Evolutionary conservation across 2,113 vertebrate genomes (phyloP), one percentile per base, ranked within the genome.

Genomic region (Brachirus orientalis): DNA sequence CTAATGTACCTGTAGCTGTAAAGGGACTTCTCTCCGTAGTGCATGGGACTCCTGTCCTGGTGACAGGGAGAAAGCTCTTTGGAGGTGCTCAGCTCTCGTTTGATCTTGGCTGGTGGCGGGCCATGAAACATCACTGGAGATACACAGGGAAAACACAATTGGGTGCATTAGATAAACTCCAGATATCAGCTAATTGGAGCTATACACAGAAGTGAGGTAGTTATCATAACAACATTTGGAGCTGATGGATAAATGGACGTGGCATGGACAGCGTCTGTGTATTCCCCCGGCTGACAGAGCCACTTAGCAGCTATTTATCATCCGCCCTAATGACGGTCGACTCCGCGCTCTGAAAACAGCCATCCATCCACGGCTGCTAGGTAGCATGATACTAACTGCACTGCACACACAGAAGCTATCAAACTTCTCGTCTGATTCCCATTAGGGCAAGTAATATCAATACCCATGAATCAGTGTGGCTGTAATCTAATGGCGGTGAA

Each of bases 11-110:
- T 98, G 94, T 97, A 97, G 92, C 95, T 98, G 95, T 97, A 98
- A 95, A 98, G 97, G 97, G 97, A 98, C 96, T 98, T 99, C 92
- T 99, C 97, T 93, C 94, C 94, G 36, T 96, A 98, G 88, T 90
- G 92, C 83, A 94, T 93, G 28, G 96, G 93, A 89, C 93, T 94
- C 91, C 95, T 92, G 85, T 97, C 94, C 2, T 95, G 96, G 87
- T 93, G 95, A 79, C 97, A 98, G 84, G 96, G 94, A 0, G 95
- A 96, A 69, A 95, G 90, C 84, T 96, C 95, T 0, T 94, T 95
- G 82, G 95, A 95, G 13, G 95, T 94, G 85, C 94, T 95, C 85
- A 95, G 91, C 90, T 99, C 97, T 50, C 97, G 92, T 85, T 99
- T 99, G 93, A 99, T 97, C 93, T 99, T 99, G 37, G 94, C 86